Conservation (phyloP, 2,888 invertebrate genomes). For the Reticulitermes lucifugus region DNA sequence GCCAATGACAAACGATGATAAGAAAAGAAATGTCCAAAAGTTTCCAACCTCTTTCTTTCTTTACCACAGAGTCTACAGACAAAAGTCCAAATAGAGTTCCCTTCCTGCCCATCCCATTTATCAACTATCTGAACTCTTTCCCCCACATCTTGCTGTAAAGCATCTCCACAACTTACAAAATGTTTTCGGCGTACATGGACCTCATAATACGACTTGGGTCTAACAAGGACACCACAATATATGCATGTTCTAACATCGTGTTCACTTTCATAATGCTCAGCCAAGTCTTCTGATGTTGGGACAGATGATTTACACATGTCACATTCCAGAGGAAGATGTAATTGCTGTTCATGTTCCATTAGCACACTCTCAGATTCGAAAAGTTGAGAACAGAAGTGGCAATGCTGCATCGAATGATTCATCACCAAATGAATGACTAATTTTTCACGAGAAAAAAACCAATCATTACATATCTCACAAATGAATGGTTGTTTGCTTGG, state of each 20-base stretch:
- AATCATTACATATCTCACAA: constrained; percentile 54
- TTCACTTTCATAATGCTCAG: constrained; percentile 51
- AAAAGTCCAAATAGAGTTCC: constrained; percentile 52
- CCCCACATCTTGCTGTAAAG: constrained; percentile 47
- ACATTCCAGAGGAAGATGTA: constrained; percentile 54
- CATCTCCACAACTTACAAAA: constrained; percentile 50
- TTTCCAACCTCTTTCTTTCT: constrained; percentile 52
- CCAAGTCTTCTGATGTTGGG: constrained; percentile 48
- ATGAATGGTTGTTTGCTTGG: constrained; percentile 49
- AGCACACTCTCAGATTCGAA: constrained; percentile 52
- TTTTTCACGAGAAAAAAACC: constrained; percentile 55
- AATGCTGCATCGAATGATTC: constrained; percentile 55
- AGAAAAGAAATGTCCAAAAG: constrained; percentile 55
- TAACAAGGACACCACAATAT: constrained; percentile 53
- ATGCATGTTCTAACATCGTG: constrained; percentile 53
- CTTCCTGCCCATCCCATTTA: constrained; percentile 49
- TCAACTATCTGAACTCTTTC: constrained; percentile 50
- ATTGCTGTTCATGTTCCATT: constrained; percentile 52
- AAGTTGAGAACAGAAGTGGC: constrained; percentile 54
- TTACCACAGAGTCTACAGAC: constrained; percentile 54
- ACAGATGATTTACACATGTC: constrained; percentile 51
- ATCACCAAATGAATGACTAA: constrained; percentile 55
- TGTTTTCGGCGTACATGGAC: constrained; percentile 54
- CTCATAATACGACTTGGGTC: constrained; percentile 53
- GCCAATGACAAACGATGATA: constrained; percentile 54